A percentile compares a stretch with the other conserved stretches of the same genome.
phyloP scores from a whole-genome alignment of 2,113 vertebrate species.

The Paradoxurus hermaphroditus region DNA sequence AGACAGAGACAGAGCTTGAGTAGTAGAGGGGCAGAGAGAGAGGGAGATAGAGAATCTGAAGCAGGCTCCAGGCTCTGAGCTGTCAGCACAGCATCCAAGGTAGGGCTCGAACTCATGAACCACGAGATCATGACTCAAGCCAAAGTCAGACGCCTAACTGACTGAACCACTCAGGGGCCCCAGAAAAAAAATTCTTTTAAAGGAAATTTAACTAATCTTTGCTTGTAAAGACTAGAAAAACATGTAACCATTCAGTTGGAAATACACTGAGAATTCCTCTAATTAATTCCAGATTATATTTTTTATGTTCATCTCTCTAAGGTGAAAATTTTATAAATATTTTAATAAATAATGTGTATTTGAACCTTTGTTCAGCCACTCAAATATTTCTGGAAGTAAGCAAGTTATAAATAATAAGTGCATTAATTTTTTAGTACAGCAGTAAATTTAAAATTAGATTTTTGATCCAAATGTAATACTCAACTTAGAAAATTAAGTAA shows the following conservation, averaged over 20 bases:
- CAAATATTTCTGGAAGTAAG: conserved; percentile 19
- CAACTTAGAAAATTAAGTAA: not conserved
- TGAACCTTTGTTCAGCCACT: not conserved
- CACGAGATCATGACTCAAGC: no score
- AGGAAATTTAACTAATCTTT: conserved; percentile 37
- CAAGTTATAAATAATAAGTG: not conserved
- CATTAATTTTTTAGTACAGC: not conserved
- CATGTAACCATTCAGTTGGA: not conserved
- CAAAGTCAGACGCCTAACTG: no score
- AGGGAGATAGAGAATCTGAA: no score
- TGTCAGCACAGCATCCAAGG: no score
- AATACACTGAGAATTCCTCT: not conserved
- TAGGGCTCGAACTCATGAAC: no score
- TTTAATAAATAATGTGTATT: not conserved
- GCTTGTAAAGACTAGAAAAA: not conserved
- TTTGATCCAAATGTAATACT: not conserved
- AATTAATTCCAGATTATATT: not conserved
- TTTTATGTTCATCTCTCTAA: not conserved
- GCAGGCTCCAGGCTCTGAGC: no score
- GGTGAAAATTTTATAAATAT: not conserved
- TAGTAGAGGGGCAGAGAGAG: no score
- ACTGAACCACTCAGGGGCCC: no score
- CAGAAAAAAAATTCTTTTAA: not conserved
- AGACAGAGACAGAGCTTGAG: no score
- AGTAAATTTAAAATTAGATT: not conserved